A percentile compares a stretch with the other conserved stretches of the same genome.
Evolutionary conservation across 2,113 vertebrate genomes (phyloP).

Genomic region (Myotis yumanensis): DNA sequence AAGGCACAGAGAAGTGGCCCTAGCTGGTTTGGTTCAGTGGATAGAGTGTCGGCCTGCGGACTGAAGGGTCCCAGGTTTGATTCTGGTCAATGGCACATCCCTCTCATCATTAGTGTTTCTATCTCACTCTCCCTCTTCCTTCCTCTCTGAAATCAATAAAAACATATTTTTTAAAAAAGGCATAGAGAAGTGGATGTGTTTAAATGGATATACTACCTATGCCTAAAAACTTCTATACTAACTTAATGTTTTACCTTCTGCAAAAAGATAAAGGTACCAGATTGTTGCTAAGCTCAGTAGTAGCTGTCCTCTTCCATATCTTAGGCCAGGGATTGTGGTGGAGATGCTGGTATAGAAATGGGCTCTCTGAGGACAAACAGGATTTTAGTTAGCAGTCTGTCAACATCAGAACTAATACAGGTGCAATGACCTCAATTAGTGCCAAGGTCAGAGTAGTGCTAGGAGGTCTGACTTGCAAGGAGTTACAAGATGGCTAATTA

Average conservation of each 20-base stretch:
- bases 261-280: not conserved
- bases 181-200: not conserved
- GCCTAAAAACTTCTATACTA: not conserved
- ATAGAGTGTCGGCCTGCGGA: no score
- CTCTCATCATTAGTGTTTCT: no score
- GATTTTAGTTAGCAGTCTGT: not conserved
- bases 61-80: no score
- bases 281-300: not conserved
- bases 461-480: not conserved
- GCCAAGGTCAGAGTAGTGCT: not conserved
- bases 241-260: not conserved
- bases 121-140: no score
- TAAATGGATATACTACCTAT: not conserved
- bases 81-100: no score
- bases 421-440: not conserved
- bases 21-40: no score
- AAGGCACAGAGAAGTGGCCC: not conserved
- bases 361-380: not conserved
- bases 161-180: not conserved
- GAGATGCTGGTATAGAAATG: not conserved
- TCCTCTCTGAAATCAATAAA: no score
- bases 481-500: not conserved
- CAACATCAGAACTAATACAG: not conserved
- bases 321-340: not conserved
- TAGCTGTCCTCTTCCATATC: not conserved